Percentiles rank a stretch among this genome's conserved stretches.
Conservation (phyloP, 2,113 vertebrate genomes). For the Salvelinus alpinus region DNA sequence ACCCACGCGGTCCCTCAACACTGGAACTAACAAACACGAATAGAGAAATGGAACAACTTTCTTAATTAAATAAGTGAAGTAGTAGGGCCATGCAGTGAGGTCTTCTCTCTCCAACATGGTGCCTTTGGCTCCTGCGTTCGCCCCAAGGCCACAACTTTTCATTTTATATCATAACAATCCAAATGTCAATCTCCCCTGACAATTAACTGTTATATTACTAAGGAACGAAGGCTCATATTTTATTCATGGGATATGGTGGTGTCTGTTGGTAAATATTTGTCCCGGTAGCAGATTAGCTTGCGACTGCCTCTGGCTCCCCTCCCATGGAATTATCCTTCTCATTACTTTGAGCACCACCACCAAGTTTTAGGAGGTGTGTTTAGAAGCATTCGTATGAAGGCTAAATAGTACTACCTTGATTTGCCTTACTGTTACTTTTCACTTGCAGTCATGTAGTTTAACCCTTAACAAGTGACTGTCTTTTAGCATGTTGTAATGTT, state of each 20-base stretch:
- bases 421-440: neutral
- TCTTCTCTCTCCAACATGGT: slow-evolving; percentile 26
- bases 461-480: neutral
- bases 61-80: slow-evolving; percentile 73
- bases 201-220: slow-evolving; percentile 79
- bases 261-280: slow-evolving; percentile 83
- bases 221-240: slow-evolving; percentile 73
- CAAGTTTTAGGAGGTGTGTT: slow-evolving; percentile 42
- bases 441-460: neutral
- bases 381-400: slow-evolving; percentile 22
- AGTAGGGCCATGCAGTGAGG: slow-evolving; percentile 29
- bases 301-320: slow-evolving; percentile 40
- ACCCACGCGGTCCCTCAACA: slow-evolving; percentile 27
- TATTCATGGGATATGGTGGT: slow-evolving; percentile 75
- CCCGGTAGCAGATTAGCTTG: slow-evolving; percentile 72
- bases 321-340: slow-evolving; percentile 50
- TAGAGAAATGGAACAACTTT: slow-evolving; percentile 50
- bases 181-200: slow-evolving; percentile 77
- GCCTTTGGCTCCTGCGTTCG: slow-evolving; percentile 49
- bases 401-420: neutral
- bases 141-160: slow-evolving; percentile 68
- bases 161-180: slow-evolving; percentile 79
- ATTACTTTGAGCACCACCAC: slow-evolving; percentile 54
- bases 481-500: neutral
- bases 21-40: slow-evolving; percentile 58